Percentiles rank a stretch among this genome's conserved stretches.
Conservation (phyloP, 2,888 invertebrate species). For the Coremacera marginata region DNA sequence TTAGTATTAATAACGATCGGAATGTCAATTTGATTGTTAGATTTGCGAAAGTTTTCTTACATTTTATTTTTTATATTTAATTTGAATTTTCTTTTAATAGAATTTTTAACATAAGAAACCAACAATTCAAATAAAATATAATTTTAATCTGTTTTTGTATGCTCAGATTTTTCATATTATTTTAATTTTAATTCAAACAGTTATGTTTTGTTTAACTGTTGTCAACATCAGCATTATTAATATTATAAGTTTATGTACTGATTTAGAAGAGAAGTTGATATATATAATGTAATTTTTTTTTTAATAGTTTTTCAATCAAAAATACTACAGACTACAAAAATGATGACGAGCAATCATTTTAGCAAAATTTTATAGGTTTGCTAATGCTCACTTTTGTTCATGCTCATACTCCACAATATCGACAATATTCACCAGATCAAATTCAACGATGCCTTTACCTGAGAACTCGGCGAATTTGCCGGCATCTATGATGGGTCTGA, state of each 20-base stretch:
- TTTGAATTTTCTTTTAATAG: too few species aligned
- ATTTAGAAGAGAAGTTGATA: conserved; percentile 26
- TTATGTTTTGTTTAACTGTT: neutral
- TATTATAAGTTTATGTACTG: conserved; percentile 4
- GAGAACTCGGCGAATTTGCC: conserved; percentile 82
- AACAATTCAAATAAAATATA: too few species aligned
- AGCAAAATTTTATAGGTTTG: conserved; percentile 30
- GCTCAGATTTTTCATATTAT: neutral
- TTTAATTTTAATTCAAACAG: neutral
- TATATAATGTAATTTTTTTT: neutral
- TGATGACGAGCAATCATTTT: conserved; percentile 41
- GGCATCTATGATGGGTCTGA: conserved; percentile 66
- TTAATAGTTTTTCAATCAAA: conserved; percentile 30
- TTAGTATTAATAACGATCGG: neutral
- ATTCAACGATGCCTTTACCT: conserved; percentile 80
- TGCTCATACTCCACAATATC: conserved; percentile 71
- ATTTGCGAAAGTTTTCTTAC: neutral
- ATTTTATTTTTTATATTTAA: neutral
- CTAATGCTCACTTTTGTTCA: conserved; percentile 38
- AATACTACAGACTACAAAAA: conserved; percentile 54
- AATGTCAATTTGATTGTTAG: conserved; percentile 19
- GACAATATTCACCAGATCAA: conserved; percentile 79
- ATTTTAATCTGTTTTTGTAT: neutral
- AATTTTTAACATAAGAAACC: too few species aligned
- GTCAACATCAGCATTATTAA: conserved; percentile 5